Evolutionary conservation across 2,797 vertebrate species (phyloP).

Genomic region (Saxicola maurus): DNA sequence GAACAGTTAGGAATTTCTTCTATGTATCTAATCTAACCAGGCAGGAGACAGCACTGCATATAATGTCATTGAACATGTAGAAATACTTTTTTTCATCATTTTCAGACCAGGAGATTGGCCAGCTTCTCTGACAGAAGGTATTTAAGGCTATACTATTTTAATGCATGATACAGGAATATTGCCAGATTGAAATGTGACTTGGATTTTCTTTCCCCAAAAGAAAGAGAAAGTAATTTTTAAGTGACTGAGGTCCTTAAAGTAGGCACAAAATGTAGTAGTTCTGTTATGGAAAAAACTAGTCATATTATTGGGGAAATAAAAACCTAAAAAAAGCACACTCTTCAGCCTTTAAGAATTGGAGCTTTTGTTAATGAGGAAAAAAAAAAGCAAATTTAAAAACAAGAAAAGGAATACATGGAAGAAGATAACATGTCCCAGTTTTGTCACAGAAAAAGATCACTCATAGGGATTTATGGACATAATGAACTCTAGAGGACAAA

Average conservation of each 20-base stretch:
- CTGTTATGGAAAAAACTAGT: neutral
- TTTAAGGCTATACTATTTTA: neutral
- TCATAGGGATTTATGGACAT: neutral
- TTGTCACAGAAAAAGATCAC: neutral
- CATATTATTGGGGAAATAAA: neutral
- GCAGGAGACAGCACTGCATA: neutral
- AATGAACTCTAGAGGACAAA: neutral
- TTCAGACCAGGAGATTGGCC: neutral
- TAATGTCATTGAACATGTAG: neutral
- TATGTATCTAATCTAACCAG: neutral
- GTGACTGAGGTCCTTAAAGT: neutral
- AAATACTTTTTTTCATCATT: neutral
- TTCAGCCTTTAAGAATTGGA: neutral
- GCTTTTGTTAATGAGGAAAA: neutral
- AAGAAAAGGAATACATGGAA: neutral
- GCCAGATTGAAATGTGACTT: neutral
- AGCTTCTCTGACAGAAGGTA: neutral
- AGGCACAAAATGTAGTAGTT: neutral
- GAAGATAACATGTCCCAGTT: neutral
- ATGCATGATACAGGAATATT: neutral
- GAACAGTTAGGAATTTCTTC: neutral
- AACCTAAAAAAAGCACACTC: accelerated
- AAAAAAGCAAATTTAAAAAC: neutral
- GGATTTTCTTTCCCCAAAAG: neutral
- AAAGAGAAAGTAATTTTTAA: neutral